Evolutionary conservation across 2,113 vertebrate genomes (phyloP), one percentile per base, ranked within the genome.

Genomic region (Aythya baeri): DNA sequence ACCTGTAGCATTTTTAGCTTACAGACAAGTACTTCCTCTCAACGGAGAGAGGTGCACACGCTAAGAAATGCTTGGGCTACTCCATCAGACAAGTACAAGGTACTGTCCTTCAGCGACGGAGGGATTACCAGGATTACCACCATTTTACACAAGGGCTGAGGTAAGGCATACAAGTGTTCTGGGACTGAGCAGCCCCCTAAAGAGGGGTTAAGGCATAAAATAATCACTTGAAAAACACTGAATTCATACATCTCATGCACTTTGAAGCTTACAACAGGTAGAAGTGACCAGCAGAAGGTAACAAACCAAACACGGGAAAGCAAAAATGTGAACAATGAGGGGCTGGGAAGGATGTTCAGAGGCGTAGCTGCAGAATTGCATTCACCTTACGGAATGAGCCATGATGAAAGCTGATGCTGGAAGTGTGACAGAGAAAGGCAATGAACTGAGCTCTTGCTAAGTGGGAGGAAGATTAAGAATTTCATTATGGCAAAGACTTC

Each of bases 111-210:
- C 74, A 75, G 80, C 73, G 67, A 61, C 0, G 1, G 62, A 72
- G 62, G 81, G 62, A 91, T 93, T 92, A 93, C 55, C 58, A 36
- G 84, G 91, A 91, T 93, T 78, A 76, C 23, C 54, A 66, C 55
- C 34, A 5, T 85, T 93, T 71, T 65, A 94, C 41, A 85, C 34
- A 71, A 52, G 68, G 34, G 61, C 63, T 73, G 70, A 94, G 62
- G 71, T 32, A 93, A 83, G 25, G 74, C 62, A 50, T 18, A 65
- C 1, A 6, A 91, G 52, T 31, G 34, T 27, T 68, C 57, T 79
- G 77, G 73, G 70, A 54, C 49, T 46, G 32, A 57, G 80, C 4
- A 93, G 49, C 22, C 32, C 43, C 57, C 77, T 75, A 1, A 65
- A 79, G 62, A 12, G 12, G 12, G 34, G 9, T 68, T 49, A 86